Evolutionary conservation across 2,113 vertebrate genomes (phyloP).

Genomic region (human (Homo sapiens)): DNA sequence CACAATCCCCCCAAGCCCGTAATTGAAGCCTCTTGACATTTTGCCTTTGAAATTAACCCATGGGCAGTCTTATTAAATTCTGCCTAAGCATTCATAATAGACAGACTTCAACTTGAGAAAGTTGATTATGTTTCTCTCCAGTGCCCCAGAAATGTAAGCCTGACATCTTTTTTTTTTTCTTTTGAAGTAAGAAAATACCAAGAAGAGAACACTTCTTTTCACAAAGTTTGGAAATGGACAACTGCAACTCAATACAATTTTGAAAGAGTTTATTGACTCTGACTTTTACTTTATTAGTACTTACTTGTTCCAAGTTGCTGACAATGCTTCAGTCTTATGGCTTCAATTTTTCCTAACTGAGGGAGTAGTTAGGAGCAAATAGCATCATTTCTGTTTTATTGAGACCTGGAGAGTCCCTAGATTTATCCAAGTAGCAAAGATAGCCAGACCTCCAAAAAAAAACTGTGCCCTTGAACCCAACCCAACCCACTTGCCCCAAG

Average conservation of each 20-base stretch:
- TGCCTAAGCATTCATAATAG: not conserved
- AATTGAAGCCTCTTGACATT: not conserved
- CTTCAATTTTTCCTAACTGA: slow-evolving; percentile 26
- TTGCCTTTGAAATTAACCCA: not conserved
- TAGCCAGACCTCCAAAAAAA: not conserved
- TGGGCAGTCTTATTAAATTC: not conserved
- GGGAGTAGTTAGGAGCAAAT: slow-evolving; percentile 37
- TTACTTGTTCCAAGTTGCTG: slow-evolving; percentile 41
- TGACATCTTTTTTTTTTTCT: not conserved
- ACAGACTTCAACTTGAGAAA: slow-evolving; percentile 13
- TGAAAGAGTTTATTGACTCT: slow-evolving; percentile 26
- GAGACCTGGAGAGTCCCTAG: slow-evolving; percentile 7
- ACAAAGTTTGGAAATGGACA: slow-evolving; percentile 36
- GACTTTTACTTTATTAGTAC: slow-evolving; percentile 44
- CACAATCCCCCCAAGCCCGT: not conserved
- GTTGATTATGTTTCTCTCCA: not conserved
- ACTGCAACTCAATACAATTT: not conserved
- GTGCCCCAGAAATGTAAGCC: slow-evolving; percentile 16
- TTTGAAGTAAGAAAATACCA: slow-evolving; percentile 52
- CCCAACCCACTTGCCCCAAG: not conserved
- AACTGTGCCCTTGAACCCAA: not conserved
- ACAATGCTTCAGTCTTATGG: slow-evolving; percentile 16
- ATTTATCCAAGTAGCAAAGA: slow-evolving; percentile 18
- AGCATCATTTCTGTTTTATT: slow-evolving; percentile 14
- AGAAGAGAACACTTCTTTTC: not conserved